Evolutionary conservation across 2,888 invertebrate species (phyloP), one percentile per base, ranked within the genome.

Genomic region (Gortyna flavago): DNA sequence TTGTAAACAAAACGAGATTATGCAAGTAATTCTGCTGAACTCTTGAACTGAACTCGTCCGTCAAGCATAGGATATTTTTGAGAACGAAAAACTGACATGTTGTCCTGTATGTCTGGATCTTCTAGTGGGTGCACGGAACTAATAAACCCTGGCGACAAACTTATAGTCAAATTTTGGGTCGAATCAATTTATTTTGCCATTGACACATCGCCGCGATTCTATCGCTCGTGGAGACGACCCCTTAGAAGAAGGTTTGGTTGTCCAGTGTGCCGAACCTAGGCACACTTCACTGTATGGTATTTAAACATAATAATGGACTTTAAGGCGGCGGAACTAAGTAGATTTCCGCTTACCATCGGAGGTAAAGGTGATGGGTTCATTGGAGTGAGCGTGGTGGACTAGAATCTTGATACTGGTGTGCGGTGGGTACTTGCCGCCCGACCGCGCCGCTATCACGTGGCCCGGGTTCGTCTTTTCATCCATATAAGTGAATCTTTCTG

Each of bases 401-500:
- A 98, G 97, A 86, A 99, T 97, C 96, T 99, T 99, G 88, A 99
- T 98, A 93, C 99, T 99, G 71, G 99, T 98, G 85, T 98, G 97
- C 38, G 96, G 95, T 48, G 98, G 97, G 93, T 98, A 98, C 86
- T 97, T 97, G 92, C 98, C 98, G 87, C 98, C 98, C 87, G 99
- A 98, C 91, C 98, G 97, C 0, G 99, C 98, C 86, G 99, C 99
- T 83, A 99, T 97, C 79, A 99, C 98, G 91, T 99, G 97, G 0
- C 99, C 99, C 62, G 98, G 97, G 96, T 99, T 99, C 25, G 98
- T 98, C 78, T 96, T 97, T 35, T 97, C 97, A 93, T 99, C 98
- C 72, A 97, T 97, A 91, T 98, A 97, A 0, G 97, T 97, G 94
- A 98, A 99, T 89, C 97, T 97, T 94, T 97, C 98, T 97, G 93